Evolutionary conservation across 2,113 vertebrate species (phyloP).

Genomic region (Grantiella picta): DNA sequence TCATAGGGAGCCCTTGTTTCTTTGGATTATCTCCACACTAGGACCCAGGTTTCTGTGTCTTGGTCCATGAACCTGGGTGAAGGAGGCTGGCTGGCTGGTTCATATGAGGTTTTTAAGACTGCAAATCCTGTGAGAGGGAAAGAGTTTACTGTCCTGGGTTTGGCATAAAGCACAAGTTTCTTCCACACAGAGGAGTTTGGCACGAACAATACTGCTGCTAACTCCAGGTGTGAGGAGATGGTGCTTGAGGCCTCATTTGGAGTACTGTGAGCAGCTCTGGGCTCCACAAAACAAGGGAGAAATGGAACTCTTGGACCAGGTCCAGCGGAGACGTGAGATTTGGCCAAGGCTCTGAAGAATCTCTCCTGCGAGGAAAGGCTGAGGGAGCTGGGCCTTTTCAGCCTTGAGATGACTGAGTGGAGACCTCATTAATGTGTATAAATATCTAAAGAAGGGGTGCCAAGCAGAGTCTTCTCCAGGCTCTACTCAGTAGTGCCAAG

Average conservation of each 20-base stretch:
- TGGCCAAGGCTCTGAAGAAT: not conserved
- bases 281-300: not conserved
- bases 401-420: not conserved
- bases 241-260: not conserved
- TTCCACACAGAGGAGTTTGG: not conserved
- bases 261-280: not conserved
- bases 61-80: not conserved
- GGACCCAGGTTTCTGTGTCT: too few relatives aligned
- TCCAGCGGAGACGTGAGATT: too few relatives aligned
- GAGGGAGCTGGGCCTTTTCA: not conserved
- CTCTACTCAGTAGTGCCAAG: not conserved
- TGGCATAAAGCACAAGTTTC: not conserved
- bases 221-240: not conserved
- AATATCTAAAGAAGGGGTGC: not conserved
- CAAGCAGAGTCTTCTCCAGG: not conserved
- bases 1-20: not conserved
- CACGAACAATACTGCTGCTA: not conserved
- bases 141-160: not conserved
- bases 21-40: not conserved
- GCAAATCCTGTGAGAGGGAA: not conserved
- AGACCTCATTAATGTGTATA: not conserved
- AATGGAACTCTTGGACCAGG: not conserved
- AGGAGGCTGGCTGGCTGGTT: not conserved
- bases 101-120: not conserved
- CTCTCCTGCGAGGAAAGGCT: not conserved